These are phyloP conservation scores for Meteorus cinctellus DNA, from an alignment of 2,888 invertebrate species.

Conservation along the genomic window DNA sequence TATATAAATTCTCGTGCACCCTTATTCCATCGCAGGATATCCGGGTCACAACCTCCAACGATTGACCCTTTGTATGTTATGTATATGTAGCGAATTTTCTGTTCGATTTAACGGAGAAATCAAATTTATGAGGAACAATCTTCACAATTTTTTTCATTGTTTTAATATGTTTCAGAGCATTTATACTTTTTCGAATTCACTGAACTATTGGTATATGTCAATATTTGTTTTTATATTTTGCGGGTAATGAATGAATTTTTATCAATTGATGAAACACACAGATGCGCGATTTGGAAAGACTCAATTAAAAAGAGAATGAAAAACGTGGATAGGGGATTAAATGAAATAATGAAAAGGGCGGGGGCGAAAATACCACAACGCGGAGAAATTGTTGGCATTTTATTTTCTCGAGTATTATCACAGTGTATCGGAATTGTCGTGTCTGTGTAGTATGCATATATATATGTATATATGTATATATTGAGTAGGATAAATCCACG, in stretches of 20 bases:
- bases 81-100: constrained; percentile 36
- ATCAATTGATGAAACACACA: neutral
- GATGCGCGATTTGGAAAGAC: neutral
- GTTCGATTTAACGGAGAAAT: neutral
- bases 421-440: neutral
- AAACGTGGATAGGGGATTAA: neutral
- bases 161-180: neutral
- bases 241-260: neutral
- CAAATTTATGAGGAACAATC: neutral
- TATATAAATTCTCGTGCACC: constrained; percentile 4
- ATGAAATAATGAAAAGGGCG: neutral
- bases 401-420: constrained; percentile 8
- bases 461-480: neutral
- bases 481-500: constrained; percentile 35
- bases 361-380: neutral
- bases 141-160: neutral
- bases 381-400: neutral
- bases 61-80: constrained; percentile 12
- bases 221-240: no score
- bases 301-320: constrained; percentile 2
- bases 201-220: no score
- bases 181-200: no score
- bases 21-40: constrained; percentile 46
- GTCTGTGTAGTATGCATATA: neutral
- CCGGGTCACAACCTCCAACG: constrained; percentile 42